Evolutionary conservation across 2,113 vertebrate genomes (phyloP), one percentile per base, ranked within the genome.

Genomic region (Hyla sarda): DNA sequence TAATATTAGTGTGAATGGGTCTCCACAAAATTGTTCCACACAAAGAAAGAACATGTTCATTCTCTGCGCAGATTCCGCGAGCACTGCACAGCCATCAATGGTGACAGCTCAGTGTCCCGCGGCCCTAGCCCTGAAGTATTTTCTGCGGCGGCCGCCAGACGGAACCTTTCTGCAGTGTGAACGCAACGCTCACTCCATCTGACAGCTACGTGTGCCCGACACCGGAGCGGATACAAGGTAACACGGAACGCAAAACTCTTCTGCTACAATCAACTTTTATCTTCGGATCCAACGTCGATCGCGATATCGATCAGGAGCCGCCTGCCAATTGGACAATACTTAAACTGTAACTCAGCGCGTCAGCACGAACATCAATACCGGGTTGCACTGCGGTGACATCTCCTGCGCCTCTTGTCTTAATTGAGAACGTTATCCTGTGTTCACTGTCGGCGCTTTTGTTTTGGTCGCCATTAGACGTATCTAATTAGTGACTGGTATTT

Each of bases 401-500:
- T 41, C 3, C 25, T 16, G 37, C 78, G 77, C 34, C 1, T 79
- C 54, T 41, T 81, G 34, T 81, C 58, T 80, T 52, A 37, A 45
- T 62, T 62, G 77, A 79, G 60, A 60, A 41, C 30, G 50, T 77
- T 54, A 25, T 60, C 56, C 58, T 7, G 54, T 47, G 17, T 23
- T 65, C 56, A 30, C 45, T 12, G 47, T 34, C 60, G 54, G 60
- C 37, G 34, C 78, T 47, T 74, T 74, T 75, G 67, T 72, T n/a
- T 74, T 58, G 30, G 69, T 28, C 41, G 74, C 50, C 60, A 13
- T 28, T 9, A 34, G 41, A 48, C 78, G 60, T 56, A 69, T 48
- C 47, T 85, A 78, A 62, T 60, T 71, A 78, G 82, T 28, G 69
- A 69, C 45, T 69, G 84, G 48, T 69, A 71, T 85, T 85, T 71